These are phyloP conservation scores for Trichechus manatus DNA, from an alignment of 2,113 vertebrate genomes.

Conservation along the genomic window DNA sequence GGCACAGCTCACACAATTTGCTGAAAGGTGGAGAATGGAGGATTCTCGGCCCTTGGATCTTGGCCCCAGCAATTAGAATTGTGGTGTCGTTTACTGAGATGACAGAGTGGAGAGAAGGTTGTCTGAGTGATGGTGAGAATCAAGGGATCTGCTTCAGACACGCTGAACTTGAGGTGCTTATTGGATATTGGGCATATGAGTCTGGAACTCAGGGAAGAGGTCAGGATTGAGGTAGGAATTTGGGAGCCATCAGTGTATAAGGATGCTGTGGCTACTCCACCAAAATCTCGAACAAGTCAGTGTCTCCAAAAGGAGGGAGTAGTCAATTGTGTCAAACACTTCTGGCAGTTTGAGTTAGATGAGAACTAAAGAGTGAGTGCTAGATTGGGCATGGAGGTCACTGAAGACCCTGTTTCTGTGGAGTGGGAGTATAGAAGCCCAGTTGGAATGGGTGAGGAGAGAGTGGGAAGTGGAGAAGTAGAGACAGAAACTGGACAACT, in stretches of 20 bases:
- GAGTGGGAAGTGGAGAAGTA: background rate
- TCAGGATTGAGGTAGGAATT: background rate
- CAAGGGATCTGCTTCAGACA: background rate
- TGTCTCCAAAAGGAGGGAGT: background rate
- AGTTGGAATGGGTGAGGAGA: background rate
- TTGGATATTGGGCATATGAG: background rate
- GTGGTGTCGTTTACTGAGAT: background rate
- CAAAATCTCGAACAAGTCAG: background rate
- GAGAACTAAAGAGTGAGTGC: background rate
- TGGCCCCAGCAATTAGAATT: background rate
- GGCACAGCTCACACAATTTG: background rate
- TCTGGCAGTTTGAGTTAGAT: background rate
- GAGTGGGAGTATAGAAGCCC: background rate
- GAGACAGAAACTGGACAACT: background rate
- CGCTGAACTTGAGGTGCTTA: background rate
- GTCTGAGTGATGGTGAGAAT: background rate
- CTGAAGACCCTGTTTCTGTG: background rate
- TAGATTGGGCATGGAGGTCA: background rate
- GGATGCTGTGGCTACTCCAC: background rate
- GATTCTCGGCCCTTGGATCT: background rate
- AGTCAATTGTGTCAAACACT: background rate
- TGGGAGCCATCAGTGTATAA: background rate
- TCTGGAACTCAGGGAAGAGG: background rate
- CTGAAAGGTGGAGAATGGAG: background rate
- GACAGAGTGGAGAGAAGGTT: background rate